phyloP scores from a whole-genome alignment of 2,113 vertebrate species.

The Malurus cyaneus region DNA sequence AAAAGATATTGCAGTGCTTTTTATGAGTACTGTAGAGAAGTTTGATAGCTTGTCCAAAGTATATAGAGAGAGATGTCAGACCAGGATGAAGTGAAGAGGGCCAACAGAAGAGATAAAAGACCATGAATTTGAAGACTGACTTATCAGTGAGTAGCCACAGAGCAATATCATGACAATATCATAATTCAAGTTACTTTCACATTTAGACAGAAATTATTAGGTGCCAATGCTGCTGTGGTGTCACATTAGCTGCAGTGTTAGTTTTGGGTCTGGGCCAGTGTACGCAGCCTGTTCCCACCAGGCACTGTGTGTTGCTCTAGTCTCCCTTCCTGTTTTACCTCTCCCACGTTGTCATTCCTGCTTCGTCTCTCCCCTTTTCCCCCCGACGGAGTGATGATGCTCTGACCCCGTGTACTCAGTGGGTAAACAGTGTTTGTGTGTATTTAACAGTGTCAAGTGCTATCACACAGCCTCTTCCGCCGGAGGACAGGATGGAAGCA shows the following conservation, averaged over 20 bases:
- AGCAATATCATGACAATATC: not conserved
- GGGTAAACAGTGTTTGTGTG: not conserved
- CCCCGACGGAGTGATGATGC: accelerated
- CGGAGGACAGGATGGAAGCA: not conserved
- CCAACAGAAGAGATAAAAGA: not conserved
- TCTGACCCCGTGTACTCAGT: not conserved
- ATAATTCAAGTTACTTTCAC: not conserved
- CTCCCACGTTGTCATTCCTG: not conserved
- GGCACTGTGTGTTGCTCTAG: accelerated
- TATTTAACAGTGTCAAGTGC: not conserved
- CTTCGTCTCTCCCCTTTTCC: not conserved
- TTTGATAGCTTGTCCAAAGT: not conserved
- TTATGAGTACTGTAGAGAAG: not conserved
- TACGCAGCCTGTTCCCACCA: accelerated
- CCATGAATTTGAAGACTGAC: not conserved
- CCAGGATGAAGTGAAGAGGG: not conserved
- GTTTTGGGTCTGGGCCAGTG: not conserved
- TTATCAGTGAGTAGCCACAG: not conserved
- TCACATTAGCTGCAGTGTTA: not conserved
- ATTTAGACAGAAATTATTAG: not conserved
- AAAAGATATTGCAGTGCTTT: not conserved
- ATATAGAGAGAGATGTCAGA: not conserved
- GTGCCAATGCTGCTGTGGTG: not conserved
- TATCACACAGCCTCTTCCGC: not conserved
- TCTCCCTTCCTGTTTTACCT: not conserved